phyloP scores from a whole-genome alignment of 2,113 vertebrate genomes.

The Toxotes chatareus region DNA sequence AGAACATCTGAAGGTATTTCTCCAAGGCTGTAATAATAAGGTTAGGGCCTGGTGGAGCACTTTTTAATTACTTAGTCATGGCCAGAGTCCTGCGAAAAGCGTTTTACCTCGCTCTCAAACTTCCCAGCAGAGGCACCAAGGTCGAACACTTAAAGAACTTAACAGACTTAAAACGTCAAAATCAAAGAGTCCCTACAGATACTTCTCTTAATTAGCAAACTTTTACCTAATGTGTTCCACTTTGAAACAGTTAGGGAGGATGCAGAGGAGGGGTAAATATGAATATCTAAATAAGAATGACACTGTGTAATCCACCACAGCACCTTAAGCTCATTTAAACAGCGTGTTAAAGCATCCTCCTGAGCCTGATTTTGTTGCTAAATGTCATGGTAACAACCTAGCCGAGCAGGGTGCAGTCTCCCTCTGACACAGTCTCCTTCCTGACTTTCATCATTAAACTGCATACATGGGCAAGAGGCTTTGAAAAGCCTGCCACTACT shows the following conservation, averaged over 20 bases:
- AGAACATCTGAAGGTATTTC: conserved; percentile 62
- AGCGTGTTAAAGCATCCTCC: conserved; percentile 39
- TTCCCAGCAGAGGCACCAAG: conserved; percentile 53
- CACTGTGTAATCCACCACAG: conserved; percentile 14
- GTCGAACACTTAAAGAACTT: conserved; percentile 66
- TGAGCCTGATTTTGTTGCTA: conserved; percentile 35
- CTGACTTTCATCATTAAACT: conserved; percentile 76
- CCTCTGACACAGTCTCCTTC: conserved; percentile 54
- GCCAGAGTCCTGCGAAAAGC: conserved; percentile 53
- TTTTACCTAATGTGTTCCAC: conserved; percentile 29
- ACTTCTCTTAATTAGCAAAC: conserved; percentile 53
- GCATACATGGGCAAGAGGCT: conserved; percentile 61
- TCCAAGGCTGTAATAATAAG: conserved; percentile 66
- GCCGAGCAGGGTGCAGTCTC: conserved; percentile 47
- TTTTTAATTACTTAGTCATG: conserved; percentile 76
- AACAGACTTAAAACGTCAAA: conserved; percentile 54
- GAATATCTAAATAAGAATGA: conserved; percentile 37
- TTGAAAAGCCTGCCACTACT: conserved; percentile 65
- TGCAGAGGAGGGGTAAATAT: conserved; percentile 8
- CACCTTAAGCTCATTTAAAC: conserved; percentile 32
- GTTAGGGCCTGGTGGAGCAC: conserved; percentile 54
- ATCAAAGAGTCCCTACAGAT: conserved; percentile 61
- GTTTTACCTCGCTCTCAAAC: conserved; percentile 50
- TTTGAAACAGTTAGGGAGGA: conserved; percentile 32
- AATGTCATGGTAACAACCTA: conserved; percentile 71